phyloP scores from a whole-genome alignment of 2,888 invertebrate genomes.

The Chironomus riparius region DNA sequence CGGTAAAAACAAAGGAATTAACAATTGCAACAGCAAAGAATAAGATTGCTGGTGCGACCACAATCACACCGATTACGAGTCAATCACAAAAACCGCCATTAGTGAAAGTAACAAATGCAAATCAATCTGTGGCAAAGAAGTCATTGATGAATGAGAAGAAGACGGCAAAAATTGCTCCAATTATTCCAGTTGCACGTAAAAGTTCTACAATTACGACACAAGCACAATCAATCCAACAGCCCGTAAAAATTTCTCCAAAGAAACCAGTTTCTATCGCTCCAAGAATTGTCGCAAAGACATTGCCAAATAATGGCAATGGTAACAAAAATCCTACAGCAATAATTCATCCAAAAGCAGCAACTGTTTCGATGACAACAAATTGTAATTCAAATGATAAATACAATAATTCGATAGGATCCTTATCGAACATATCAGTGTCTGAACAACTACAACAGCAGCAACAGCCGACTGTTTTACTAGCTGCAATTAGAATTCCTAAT shows the following conservation, averaged over 20 bases:
- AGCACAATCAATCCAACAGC: slow-evolving; percentile 20
- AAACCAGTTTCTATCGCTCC: slow-evolving; percentile 43
- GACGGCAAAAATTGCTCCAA: slow-evolving; percentile 42
- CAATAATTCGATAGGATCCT: neutral
- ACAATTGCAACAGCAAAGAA: neutral
- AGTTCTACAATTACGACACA: slow-evolving; percentile 32
- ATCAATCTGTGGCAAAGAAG: neutral
- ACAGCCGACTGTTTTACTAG: slow-evolving; percentile 49
- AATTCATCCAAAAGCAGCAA: slow-evolving; percentile 3
- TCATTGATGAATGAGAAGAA: slow-evolving; percentile 34
- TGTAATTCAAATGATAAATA: neutral
- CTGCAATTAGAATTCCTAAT: slow-evolving; percentile 47
- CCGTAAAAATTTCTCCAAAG: slow-evolving; percentile 34
- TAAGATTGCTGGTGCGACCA: slow-evolving; percentile 8
- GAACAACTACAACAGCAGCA: slow-evolving; percentile 33
- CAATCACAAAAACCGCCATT: too few relatives aligned
- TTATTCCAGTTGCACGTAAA: slow-evolving; percentile 41
- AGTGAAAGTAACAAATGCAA: neutral
- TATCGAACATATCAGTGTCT: neutral
- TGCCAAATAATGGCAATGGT: neutral
- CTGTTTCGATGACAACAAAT: slow-evolving; percentile 13
- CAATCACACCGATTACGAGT: slow-evolving; percentile 2
- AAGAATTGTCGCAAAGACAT: slow-evolving; percentile 39
- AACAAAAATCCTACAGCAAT: neutral
- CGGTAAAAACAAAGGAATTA: neutral